Conservation (phyloP, 2,113 vertebrate species). For the Brachirus orientalis region DNA sequence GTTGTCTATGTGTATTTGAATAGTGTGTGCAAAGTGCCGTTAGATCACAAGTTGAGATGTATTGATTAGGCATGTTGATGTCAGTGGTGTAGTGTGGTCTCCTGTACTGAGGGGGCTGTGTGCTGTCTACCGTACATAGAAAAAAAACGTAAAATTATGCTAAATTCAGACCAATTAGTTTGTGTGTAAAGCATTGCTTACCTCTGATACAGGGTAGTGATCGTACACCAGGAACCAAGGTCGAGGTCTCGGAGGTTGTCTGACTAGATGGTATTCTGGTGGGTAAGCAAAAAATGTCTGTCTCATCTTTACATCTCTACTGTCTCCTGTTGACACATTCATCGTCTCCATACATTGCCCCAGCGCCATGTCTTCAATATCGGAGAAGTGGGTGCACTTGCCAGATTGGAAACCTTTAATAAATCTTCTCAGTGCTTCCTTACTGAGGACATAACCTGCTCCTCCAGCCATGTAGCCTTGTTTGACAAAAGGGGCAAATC, state of each 20-base stretch:
- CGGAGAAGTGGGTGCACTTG: slow-evolving; percentile 85
- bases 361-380: slow-evolving; percentile 88
- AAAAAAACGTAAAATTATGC: too few relatives aligned
- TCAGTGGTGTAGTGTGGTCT: too few relatives aligned
- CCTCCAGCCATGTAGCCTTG: slow-evolving; percentile 95
- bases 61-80: too few relatives aligned
- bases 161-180: too few relatives aligned
- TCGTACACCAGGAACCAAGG: slow-evolving; percentile 89
- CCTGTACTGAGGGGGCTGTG: too few relatives aligned
- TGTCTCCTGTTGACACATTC: slow-evolving; percentile 86
- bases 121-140: too few relatives aligned
- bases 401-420: slow-evolving; percentile 84
- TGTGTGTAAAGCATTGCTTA: slow-evolving; percentile 63
- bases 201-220: slow-evolving; percentile 85
- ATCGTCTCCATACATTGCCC: slow-evolving; percentile 90
- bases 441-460: slow-evolving; percentile 92
- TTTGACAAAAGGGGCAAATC: slow-evolving; percentile 86
- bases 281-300: slow-evolving; percentile 90
- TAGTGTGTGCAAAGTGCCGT: too few relatives aligned
- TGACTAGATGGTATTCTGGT: slow-evolving; percentile 85
- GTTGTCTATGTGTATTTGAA: too few relatives aligned
- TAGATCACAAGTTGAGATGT: too few relatives aligned
- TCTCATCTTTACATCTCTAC: slow-evolving; percentile 84
- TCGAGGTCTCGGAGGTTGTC: slow-evolving; percentile 76
- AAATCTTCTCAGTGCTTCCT: slow-evolving; percentile 89